Evolutionary conservation across 2,797 vertebrate species (phyloP), one percentile per base, ranked within the genome.

Genomic region (Centropyge bicolor): DNA sequence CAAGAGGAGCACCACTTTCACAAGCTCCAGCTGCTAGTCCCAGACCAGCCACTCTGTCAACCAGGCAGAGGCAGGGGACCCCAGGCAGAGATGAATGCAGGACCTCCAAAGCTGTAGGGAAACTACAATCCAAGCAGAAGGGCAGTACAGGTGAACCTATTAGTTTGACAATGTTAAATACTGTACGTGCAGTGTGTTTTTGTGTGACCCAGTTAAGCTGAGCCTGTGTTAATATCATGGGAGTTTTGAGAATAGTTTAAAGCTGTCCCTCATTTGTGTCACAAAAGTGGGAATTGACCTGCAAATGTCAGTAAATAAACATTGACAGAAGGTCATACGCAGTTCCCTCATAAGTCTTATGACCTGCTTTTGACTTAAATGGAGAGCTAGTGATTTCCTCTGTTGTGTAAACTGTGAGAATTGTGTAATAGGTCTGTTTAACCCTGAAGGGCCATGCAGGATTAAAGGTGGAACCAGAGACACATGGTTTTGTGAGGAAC

Each of bases 11-110:
- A 13, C 22, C 69, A 3, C 49, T 72, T 60, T 71, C 77, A 73
- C 86, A 87, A 45, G 56, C 80, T 87, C 52, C 86, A 80, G 80
- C 75, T 81, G 51, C 89, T 49, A 84, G 74, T 85, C 78, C 86
- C 43, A 89, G 89, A 63, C 51, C 75, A 35, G 68, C 56, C 9
- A 57, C 88, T 78, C 80, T 78, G 49, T 76, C 90, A 55, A 65
- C 84, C 64, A 93, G 85, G 72, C 88, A 74, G 56, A 91, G 80
- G 66, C 80, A 2, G 46, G 87, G 65, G 48, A 40, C 40, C 19
- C 68, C 17, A 51, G 78, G 45, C 19, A 89, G 67, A 70, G 79
- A 86, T 86, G 85, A 86, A 40, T 24, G 16, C 57, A 89, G 69
- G 73, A 54, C 60, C 8, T 61, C 79, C 24, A 85, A 70, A 70